These are phyloP conservation scores for Acleris laterana DNA, from an alignment of 2,888 invertebrate species.

Conservation along the genomic window DNA sequence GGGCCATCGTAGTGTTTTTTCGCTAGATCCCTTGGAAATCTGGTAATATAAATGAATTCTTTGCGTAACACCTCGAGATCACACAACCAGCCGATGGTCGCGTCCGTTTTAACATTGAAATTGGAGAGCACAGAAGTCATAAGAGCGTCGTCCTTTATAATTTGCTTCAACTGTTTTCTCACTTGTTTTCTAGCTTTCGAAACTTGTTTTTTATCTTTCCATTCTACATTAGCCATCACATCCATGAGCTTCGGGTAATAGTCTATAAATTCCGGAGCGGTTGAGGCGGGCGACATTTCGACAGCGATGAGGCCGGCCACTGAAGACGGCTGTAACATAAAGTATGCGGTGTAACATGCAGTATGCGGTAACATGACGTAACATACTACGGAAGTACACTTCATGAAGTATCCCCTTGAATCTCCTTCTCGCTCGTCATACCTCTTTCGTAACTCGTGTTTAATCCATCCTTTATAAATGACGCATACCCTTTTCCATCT, in stretches of 20 bases:
- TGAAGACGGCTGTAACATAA: slow-evolving; percentile 70
- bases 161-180: slow-evolving; percentile 50
- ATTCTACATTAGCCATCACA: slow-evolving; percentile 62
- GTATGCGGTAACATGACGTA: too few relatives aligned
- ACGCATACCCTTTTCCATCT: too few relatives aligned
- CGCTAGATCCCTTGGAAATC: slow-evolving; percentile 82
- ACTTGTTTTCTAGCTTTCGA: slow-evolving; percentile 51
- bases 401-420: too few relatives aligned
- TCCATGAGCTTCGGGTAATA: slow-evolving; percentile 85
- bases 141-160: slow-evolving; percentile 80
- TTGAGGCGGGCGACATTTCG: slow-evolving; percentile 87
- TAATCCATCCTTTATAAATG: too few relatives aligned
- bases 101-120: slow-evolving; percentile 70
- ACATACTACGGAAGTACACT: too few relatives aligned
- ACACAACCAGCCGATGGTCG: slow-evolving; percentile 87
- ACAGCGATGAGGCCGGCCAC: slow-evolving; percentile 86
- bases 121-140: slow-evolving; percentile 82
- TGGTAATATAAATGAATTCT: slow-evolving; percentile 85
- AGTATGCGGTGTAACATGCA: not conserved
- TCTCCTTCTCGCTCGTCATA: too few relatives aligned
- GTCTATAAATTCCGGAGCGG: slow-evolving; percentile 78
- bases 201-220: slow-evolving; percentile 53
- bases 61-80: slow-evolving; percentile 89
- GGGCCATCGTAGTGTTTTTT: slow-evolving; percentile 84
- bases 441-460: too few relatives aligned